Evolutionary conservation across 2,797 vertebrate species (phyloP), one percentile per base, ranked within the genome.

Genomic region (Eulemur coronatus): DNA sequence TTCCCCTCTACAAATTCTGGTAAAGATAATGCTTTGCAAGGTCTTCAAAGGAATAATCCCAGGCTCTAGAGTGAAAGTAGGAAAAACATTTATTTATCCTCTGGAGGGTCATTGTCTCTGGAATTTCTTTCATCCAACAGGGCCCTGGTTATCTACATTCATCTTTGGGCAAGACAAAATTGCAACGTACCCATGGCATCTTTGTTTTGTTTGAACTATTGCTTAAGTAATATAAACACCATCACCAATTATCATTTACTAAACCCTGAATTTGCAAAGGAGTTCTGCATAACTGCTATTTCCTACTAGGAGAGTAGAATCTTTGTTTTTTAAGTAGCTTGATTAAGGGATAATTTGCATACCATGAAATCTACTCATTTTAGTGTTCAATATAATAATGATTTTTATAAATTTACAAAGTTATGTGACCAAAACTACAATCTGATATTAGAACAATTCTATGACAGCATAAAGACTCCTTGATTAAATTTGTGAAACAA

Each of bases 101-200:
- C 57, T 79, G 85, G 91, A 95, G 88, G 48, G 30, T 41, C 94
- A 96, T 57, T 92, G 92, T 86, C 90, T 96, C 94, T 73, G 91
- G 81, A 97, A 96, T 96, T 94, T 90, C 96, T 96, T 95, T 98
- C 72, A 96, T 95, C 79, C 57, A 86, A 41, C 26, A 48, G 55
- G 17, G 78, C 24, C 43, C 67, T 92, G 82, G 84, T 88, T 95
- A 94, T 50, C 57, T 33, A 84, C 18, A 63, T 73, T 78, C 46
- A 70, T 95, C 78, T 92, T 20, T 88, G 41, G 41, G 81, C 26
- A 90, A 87, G 84, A 89, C 48, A 55, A 81, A 89, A 84, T 87
- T 78, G 41, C 84, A 85, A 26, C 22, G 43, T 28, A 52, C 0
- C 9, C 38, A 41, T 70, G 46, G 10, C 48, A 52, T 80, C 50